Percentiles rank a stretch among this genome's conserved stretches.
Evolutionary conservation across 92 coral and sea anemone genomes (phyloP).

Genomic region (Epizoanthus ramosus): DNA sequence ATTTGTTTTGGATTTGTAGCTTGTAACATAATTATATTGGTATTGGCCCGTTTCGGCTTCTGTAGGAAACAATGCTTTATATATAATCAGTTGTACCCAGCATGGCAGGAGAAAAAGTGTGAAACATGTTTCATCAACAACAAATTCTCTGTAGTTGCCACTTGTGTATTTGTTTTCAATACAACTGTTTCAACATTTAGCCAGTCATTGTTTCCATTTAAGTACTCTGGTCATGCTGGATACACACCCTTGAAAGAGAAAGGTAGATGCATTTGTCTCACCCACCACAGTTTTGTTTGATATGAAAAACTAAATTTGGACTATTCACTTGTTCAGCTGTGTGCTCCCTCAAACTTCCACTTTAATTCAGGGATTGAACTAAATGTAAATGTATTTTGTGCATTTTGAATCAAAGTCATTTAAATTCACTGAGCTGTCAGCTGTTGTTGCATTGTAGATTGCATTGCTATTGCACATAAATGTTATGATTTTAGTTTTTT

Average conservation of each 20-base stretch:
- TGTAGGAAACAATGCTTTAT: too few relatives aligned
- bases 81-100: not conserved
- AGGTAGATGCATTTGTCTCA: not conserved
- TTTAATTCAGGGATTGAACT: conserved; percentile 27
- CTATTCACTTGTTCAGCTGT: conserved; percentile 25
- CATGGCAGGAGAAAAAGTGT: not conserved
- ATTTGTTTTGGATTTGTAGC: too few relatives aligned
- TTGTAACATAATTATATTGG: too few relatives aligned
- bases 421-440: not conserved
- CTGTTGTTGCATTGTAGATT: not conserved
- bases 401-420: not conserved
- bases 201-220: too few relatives aligned
- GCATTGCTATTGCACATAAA: not conserved
- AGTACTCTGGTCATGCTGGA: conserved; percentile 1
- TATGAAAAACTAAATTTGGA: too few relatives aligned
- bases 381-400: not conserved
- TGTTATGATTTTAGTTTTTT: not conserved
- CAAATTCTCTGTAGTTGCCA: too few relatives aligned
- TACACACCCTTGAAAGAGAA: not conserved
- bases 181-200: too few relatives aligned
- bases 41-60: too few relatives aligned
- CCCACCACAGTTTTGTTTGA: too few relatives aligned
- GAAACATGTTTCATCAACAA: too few relatives aligned
- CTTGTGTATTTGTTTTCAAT: too few relatives aligned
- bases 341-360: conserved; percentile 42